A percentile compares a stretch with the other conserved stretches of the same genome.
Conservation (phyloP, 2,113 vertebrate genomes). For the Phalacrocorax aristotelis region DNA sequence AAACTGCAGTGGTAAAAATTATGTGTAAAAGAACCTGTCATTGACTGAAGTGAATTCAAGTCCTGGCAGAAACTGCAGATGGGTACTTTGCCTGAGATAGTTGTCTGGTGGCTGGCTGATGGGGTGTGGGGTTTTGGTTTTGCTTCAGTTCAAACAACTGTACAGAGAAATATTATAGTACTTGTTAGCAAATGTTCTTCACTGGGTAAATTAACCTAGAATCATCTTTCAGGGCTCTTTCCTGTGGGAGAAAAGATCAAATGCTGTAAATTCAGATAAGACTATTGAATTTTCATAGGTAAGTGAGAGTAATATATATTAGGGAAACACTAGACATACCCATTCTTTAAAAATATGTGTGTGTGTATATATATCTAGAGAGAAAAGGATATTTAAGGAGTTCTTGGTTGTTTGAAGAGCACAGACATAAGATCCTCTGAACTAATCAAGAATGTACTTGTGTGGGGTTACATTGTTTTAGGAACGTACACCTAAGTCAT, state of each 20-base stretch:
- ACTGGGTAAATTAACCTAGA: neutral
- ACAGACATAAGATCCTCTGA: neutral
- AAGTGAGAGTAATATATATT: neutral
- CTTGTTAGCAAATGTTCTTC: neutral
- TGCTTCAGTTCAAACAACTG: neutral
- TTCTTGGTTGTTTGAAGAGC: neutral
- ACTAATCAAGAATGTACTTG: neutral
- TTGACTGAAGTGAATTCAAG: neutral
- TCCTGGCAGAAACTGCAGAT: neutral
- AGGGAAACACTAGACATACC: neutral
- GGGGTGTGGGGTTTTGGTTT: neutral
- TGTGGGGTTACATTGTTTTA: neutral
- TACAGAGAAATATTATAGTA: neutral
- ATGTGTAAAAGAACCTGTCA: neutral
- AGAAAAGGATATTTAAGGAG: neutral
- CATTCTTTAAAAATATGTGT: neutral
- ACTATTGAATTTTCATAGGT: neutral
- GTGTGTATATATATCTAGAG: fast-evolving
- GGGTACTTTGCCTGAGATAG: neutral
- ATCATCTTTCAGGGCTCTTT: neutral
- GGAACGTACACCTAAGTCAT: neutral
- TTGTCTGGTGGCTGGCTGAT: neutral
- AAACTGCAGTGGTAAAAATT: neutral
- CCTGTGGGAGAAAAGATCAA: neutral
- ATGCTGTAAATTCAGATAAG: neutral